Evolutionary conservation across 2,113 vertebrate genomes (phyloP), one percentile per base, ranked within the genome.

Genomic region (Theropithecus gelada): DNA sequence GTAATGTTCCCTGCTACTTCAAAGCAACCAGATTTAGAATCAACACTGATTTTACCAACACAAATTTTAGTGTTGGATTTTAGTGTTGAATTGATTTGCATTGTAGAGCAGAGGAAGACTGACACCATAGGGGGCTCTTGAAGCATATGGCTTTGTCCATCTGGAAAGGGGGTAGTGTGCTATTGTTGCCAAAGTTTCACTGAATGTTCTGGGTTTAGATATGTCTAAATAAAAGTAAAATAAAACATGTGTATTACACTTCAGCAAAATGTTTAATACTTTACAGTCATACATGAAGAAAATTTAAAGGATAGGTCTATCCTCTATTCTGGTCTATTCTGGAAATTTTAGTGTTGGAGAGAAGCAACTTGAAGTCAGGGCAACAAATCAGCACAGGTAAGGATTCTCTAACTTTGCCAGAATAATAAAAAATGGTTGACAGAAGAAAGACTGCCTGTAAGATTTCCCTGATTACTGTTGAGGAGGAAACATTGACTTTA

Each of bases 161-260:
- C 80, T 84, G 85, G 92, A 94, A 84, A 55, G 27, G 4, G 8
- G 35, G 40, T 4, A 16, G 18, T 52, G 43, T 70, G 11, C 20
- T 88, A 0, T 25, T 40, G 3, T 50, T 78, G 82, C 92, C 45
- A 68, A 76, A 43, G 73, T 50, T 23, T 91, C 43, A 2, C 22
- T 81, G 43, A 4, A 45, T 8, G 16, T 85, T 93, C 93, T 82
- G 38, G 14, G n/a, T 66, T 93, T 91, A 78, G 73, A 90, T 10
- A 55, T 35, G 16, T 59, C 72, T 64, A 88, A 64, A 25, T 85
- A 50, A 94, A 94, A 95, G 92, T 81, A 81, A 90, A 96, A 84
- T 55, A 43, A 84, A 93, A 73, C 30, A 57, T 78, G 23, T n/a
- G 10, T 27, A 57, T 27, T 86, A 43, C 6, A 66, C n/a, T 50